Conservation (phyloP, 2,888 invertebrate genomes). For the Drosophila sordidula region DNA sequence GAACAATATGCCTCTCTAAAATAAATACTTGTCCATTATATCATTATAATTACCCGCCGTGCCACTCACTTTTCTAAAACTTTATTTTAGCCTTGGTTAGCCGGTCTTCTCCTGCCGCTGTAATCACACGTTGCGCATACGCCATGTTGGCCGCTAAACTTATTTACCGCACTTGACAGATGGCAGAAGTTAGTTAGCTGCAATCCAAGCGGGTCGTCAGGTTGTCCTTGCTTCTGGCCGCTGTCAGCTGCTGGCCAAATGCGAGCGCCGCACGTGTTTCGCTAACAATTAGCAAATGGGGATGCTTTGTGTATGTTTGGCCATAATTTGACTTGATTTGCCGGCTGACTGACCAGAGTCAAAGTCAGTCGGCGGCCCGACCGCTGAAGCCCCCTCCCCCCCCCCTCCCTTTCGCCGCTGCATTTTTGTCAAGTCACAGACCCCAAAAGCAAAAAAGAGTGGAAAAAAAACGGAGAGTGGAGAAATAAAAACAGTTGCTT, state of each 20-base stretch:
- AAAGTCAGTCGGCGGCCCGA: conserved; percentile 29
- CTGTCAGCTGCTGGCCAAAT: conserved; percentile 12
- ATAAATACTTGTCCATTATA: too few species aligned
- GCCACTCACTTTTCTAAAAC: too few species aligned
- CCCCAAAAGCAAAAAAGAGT: conserved; percentile 8
- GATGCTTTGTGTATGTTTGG: conserved; percentile 33
- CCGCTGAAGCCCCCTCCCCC: neutral
- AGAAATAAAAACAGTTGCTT: conserved; percentile 35
- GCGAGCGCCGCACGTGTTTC: conserved; percentile 39
- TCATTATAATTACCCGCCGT: too few species aligned
- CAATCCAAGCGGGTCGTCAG: neutral
- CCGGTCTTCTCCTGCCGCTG: neutral
- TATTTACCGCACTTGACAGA: conserved; percentile 23
- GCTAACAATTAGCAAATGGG: conserved; percentile 60
- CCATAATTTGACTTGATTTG: conserved; percentile 71
- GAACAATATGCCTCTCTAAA: too few species aligned
- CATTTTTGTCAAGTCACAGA: conserved; percentile 45
- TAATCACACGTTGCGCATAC: conserved; percentile 48
- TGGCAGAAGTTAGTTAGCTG: conserved; percentile 19
- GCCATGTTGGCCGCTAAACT: conserved; percentile 29
- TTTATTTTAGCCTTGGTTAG: neutral
- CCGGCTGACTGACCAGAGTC: conserved; percentile 48
- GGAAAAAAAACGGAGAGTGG: neutral
- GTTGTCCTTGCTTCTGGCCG: neutral
- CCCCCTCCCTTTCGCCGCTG: conserved; percentile 3